These are phyloP conservation scores for Neria commutata DNA, from an alignment of 2,888 invertebrate genomes.

Conservation along the genomic window DNA sequence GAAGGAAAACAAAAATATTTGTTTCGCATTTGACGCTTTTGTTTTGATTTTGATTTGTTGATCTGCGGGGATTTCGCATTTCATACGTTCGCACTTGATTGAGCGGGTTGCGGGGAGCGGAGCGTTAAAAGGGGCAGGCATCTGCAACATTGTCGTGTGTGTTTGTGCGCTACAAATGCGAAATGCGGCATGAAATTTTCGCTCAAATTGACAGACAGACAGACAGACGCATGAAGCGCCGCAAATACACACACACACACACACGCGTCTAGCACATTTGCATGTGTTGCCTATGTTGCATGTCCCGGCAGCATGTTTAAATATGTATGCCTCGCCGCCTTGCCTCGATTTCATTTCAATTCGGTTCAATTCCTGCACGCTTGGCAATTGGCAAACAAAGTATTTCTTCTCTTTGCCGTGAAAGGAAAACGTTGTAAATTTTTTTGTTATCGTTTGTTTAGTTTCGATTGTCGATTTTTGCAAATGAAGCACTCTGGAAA, in stretches of 20 bases:
- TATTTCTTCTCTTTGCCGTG: too few species aligned
- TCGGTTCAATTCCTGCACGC: too few species aligned
- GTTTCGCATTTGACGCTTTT: background rate
- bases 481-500: background rate
- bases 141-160: background rate
- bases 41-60: background rate
- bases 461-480: background rate
- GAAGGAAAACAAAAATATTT: background rate
- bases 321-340: too few species aligned
- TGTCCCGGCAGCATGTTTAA: too few species aligned
- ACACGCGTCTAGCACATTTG: too few species aligned
- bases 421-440: background rate
- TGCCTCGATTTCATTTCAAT: too few species aligned
- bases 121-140: too few species aligned
- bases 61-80: conserved; percentile 1
- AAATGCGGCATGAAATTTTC: background rate
- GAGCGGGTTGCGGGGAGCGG: too few species aligned
- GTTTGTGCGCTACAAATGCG: background rate
- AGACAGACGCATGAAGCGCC: too few species aligned
- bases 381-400: too few species aligned
- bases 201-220: background rate
- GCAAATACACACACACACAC: too few species aligned
- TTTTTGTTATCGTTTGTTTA: background rate
- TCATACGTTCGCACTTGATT: background rate
- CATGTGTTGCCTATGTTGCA: too few species aligned